phyloP scores from a whole-genome alignment of 2,113 vertebrate species.

The Limanda limanda region DNA sequence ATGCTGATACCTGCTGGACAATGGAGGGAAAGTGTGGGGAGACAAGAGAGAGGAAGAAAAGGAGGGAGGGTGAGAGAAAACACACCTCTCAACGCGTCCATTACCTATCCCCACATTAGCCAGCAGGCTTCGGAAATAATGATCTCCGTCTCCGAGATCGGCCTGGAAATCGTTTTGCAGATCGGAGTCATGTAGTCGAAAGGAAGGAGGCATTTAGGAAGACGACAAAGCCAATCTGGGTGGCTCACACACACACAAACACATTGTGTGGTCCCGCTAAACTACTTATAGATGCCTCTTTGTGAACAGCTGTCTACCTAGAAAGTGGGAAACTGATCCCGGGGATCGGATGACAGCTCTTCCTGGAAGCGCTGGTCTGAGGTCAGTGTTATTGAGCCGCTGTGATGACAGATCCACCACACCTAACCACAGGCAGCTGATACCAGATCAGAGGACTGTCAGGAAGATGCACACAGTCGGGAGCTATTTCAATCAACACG shows the following conservation, averaged over 20 bases:
- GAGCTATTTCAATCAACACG: slow-evolving; percentile 70
- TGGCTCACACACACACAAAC: slow-evolving; percentile 16
- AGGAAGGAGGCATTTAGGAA: slow-evolving; percentile 59
- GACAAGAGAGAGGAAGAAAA: slow-evolving; percentile 28
- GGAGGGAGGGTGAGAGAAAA: slow-evolving; percentile 29
- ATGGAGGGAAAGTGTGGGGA: slow-evolving; percentile 57
- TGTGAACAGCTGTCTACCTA: slow-evolving; percentile 69
- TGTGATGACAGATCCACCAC: slow-evolving; percentile 76
- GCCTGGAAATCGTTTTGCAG: slow-evolving; percentile 68
- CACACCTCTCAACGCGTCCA: slow-evolving; percentile 65
- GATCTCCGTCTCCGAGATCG: slow-evolving; percentile 53
- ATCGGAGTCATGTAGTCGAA: slow-evolving; percentile 46
- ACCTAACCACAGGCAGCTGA: slow-evolving; percentile 72
- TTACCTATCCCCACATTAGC: slow-evolving; percentile 53
- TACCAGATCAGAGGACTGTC: slow-evolving; percentile 66
- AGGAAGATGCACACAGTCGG: slow-evolving; percentile 61
- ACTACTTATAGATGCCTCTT: slow-evolving; percentile 74
- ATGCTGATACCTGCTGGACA: slow-evolving; percentile 64
- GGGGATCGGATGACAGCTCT: slow-evolving; percentile 70
- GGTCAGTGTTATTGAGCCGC: slow-evolving; percentile 73
- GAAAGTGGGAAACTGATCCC: slow-evolving; percentile 72
- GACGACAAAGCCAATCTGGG: slow-evolving; percentile 60
- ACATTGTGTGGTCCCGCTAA: slow-evolving; percentile 71
- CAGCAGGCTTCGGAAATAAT: slow-evolving; percentile 53
- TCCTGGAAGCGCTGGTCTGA: slow-evolving; percentile 74